A percentile compares a stretch with the other conserved stretches of the same genome.
phyloP scores from a whole-genome alignment of 2,113 vertebrate genomes.

The Leptobrachium leishanense region DNA sequence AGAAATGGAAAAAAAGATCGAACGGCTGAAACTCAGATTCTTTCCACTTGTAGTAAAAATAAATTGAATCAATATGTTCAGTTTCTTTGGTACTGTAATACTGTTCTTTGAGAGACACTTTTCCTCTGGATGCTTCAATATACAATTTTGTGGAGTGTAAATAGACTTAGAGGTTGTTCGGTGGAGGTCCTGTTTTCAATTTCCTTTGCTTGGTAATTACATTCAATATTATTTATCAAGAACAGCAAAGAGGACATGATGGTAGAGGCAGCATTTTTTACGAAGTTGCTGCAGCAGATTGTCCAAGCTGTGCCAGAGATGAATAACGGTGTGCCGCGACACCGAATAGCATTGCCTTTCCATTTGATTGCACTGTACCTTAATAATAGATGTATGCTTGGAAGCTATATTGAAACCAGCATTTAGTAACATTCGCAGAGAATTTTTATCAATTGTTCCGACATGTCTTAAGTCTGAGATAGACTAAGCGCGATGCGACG shows the following conservation, averaged over 20 bases:
- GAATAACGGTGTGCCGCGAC: neutral
- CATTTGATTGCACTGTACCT: neutral
- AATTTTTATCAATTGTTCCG: too few species aligned
- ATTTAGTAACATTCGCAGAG: too few species aligned
- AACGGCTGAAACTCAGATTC: neutral
- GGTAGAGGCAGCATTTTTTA: neutral
- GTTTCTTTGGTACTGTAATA: slow-evolving; percentile 4
- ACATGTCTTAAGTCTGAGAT: too few species aligned
- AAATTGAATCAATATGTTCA: slow-evolving; percentile 20
- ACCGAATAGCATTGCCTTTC: neutral
- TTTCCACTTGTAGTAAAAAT: slow-evolving; percentile 22
- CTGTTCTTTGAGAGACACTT: neutral
- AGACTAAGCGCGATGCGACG: too few species aligned
- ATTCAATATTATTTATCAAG: neutral
- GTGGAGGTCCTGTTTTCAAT: neutral
- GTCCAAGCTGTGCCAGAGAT: neutral
- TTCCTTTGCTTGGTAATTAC: neutral
- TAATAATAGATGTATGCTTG: too few species aligned
- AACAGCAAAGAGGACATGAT: neutral
- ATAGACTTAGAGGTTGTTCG: neutral
- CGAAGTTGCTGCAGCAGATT: neutral
- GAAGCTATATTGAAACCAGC: too few species aligned
- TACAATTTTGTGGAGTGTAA: neutral
- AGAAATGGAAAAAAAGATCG: neutral
- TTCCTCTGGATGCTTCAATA: neutral